A percentile compares a stretch with the other conserved stretches of the same genome.
Conservation (phyloP, 1,140 invertebrate species). For the Melipona quadrifasciata region DNA sequence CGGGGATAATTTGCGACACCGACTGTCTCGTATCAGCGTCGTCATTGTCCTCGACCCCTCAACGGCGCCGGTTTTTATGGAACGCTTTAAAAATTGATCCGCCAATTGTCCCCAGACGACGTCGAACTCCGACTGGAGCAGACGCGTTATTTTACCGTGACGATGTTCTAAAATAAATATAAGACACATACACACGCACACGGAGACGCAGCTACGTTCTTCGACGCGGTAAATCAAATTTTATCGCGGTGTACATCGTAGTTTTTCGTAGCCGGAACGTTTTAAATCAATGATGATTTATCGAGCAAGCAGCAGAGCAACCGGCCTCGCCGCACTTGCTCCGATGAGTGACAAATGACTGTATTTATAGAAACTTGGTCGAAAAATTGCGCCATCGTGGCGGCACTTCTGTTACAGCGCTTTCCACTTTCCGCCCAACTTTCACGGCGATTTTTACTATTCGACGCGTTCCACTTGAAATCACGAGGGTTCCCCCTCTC, state of each 20-base stretch:
- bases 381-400: conserved; percentile 12
- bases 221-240: conserved; percentile 29
- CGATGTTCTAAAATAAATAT: conserved; percentile 26
- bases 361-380: conserved; percentile 16
- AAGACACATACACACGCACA: background rate
- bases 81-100: conserved; percentile 58
- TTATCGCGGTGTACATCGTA: background rate
- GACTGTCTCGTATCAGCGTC: conserved; percentile 54
- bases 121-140: background rate
- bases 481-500: background rate
- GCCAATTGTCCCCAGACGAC: conserved; percentile 7
- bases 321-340: too few species aligned
- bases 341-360: background rate
- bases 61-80: background rate
- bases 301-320: background rate
- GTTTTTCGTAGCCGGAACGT: background rate
- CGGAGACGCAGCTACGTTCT: background rate
- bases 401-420: background rate
- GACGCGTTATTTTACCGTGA: conserved; percentile 9
- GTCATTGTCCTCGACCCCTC: conserved; percentile 51
- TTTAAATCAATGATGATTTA: conserved; percentile 15
- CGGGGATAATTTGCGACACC: conserved; percentile 56
- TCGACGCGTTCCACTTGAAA: background rate
- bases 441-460: background rate
- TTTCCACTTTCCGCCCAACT: conserved; percentile 3